These are phyloP conservation scores for Hyla sarda DNA, from an alignment of 2,113 vertebrate genomes.

Conservation along the genomic window DNA sequence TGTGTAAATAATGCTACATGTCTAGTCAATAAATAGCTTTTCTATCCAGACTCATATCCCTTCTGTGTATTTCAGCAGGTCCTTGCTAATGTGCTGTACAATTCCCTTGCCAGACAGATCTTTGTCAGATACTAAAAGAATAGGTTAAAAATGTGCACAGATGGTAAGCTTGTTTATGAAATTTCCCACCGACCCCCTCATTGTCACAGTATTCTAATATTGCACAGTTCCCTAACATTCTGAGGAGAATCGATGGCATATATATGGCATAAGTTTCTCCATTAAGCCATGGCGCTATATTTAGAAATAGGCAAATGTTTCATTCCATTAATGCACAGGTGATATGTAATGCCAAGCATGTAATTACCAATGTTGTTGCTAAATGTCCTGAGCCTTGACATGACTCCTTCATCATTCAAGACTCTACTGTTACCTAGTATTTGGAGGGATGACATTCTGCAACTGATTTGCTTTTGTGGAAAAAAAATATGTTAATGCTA, in stretches of 20 bases:
- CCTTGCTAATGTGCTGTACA: conserved; percentile 1
- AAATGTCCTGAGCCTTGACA: conserved; percentile 59
- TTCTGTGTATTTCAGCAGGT: no score
- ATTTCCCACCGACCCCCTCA: conserved; percentile 50
- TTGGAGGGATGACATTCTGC: conserved; percentile 56
- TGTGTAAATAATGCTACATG: conserved; percentile 19
- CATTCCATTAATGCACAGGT: conserved; percentile 59
- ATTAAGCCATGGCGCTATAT: conserved; percentile 57
- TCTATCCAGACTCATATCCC: background rate
- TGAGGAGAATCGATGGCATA: conserved; percentile 50
- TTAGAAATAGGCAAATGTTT: conserved; percentile 59
- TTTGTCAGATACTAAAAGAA: conserved; percentile 50
- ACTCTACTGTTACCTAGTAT: conserved; percentile 25
- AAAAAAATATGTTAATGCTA: conserved; percentile 51
- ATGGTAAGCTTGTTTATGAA: conserved; percentile 56
- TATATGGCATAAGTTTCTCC: conserved; percentile 56
- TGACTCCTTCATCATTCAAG: conserved; percentile 57
- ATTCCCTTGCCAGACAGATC: conserved; percentile 31
- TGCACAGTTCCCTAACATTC: conserved; percentile 38
- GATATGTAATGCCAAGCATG: conserved; percentile 58
- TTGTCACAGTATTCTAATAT: conserved; percentile 52
- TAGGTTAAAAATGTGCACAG: conserved; percentile 52
- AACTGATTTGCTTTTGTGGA: conserved; percentile 49
- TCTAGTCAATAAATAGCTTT: conserved; percentile 34
- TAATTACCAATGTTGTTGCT: conserved; percentile 60